Conservation (phyloP, 2,888 invertebrate species). For the Campoplex nolae region DNA sequence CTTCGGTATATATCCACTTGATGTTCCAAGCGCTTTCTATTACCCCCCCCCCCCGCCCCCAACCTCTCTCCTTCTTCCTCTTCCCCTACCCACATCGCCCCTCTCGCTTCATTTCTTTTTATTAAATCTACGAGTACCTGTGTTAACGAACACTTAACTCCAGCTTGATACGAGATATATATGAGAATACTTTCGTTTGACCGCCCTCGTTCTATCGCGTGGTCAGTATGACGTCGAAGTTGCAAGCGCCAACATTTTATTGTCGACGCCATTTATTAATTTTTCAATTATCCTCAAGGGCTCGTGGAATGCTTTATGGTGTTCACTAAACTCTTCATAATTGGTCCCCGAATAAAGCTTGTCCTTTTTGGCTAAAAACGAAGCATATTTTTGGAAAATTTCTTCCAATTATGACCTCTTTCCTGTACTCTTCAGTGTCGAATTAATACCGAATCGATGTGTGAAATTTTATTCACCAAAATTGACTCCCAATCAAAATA, state of each 20-base stretch:
- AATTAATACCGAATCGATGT: too few relatives aligned
- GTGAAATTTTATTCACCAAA: too few relatives aligned
- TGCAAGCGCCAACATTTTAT: not conserved
- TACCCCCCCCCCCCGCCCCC: conserved; percentile 58
- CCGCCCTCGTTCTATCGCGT: not conserved
- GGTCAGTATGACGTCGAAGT: not conserved
- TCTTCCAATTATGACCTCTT: too few relatives aligned
- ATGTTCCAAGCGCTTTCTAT: conserved; percentile 77
- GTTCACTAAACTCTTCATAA: not conserved
- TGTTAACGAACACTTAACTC: conserved; percentile 47
- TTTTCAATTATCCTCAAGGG: not conserved
- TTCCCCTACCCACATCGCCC: not conserved
- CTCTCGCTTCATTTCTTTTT: conserved; percentile 38
- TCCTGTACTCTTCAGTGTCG: too few relatives aligned
- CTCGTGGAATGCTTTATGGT: not conserved
- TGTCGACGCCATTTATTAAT: not conserved
- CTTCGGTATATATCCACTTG: conserved; percentile 79
- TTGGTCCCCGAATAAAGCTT: not conserved
- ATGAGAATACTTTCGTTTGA: not conserved
- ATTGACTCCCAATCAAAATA: not conserved
- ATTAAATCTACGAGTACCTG: conserved; percentile 53
- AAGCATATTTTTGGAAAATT: too few relatives aligned
- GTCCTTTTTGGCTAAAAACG: not conserved
- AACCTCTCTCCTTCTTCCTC: conserved; percentile 25
- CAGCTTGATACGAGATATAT: not conserved